These are phyloP conservation scores for Tenebrio molitor DNA, from an alignment of 1,140 invertebrate species.

Conservation along the genomic window DNA sequence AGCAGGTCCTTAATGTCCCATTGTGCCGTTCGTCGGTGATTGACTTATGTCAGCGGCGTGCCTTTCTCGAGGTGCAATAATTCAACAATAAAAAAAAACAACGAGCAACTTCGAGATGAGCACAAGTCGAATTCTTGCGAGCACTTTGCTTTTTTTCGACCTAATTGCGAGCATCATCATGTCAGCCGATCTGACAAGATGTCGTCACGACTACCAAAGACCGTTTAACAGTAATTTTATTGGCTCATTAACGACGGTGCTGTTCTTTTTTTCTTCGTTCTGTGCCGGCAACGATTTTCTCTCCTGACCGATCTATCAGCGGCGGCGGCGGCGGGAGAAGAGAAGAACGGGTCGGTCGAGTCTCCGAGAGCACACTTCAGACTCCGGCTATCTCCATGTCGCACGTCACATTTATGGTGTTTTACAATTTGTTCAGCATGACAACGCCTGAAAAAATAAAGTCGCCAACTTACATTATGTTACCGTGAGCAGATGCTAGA, in stretches of 20 bases:
- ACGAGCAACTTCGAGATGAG: too few relatives aligned
- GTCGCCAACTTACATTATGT: constrained; percentile 16
- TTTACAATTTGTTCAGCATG: constrained; percentile 24
- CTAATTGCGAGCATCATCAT: neutral
- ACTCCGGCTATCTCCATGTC: constrained; percentile 4
- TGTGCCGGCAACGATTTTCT: neutral
- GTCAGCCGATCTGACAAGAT: neutral
- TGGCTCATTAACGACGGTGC: neutral
- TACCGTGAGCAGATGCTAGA: constrained; percentile 48
- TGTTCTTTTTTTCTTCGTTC: too few relatives aligned
- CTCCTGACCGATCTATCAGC: too few relatives aligned
- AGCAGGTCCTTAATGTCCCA: neutral
- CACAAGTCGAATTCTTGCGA: neutral
- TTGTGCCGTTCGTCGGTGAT: neutral
- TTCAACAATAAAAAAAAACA: too few relatives aligned
- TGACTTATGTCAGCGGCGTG: too few relatives aligned
- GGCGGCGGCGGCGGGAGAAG: too few relatives aligned
- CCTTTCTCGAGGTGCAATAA: too few relatives aligned
- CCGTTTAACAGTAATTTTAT: constrained; percentile 4
- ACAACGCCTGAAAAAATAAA: constrained; percentile 9
- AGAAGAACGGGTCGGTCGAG: too few relatives aligned
- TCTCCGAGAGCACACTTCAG: neutral
- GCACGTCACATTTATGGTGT: constrained; percentile 20
- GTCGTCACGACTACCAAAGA: neutral
- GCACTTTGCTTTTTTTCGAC: neutral